Conservation (phyloP, 2,888 invertebrate genomes). For the Lutraria lutraria region DNA sequence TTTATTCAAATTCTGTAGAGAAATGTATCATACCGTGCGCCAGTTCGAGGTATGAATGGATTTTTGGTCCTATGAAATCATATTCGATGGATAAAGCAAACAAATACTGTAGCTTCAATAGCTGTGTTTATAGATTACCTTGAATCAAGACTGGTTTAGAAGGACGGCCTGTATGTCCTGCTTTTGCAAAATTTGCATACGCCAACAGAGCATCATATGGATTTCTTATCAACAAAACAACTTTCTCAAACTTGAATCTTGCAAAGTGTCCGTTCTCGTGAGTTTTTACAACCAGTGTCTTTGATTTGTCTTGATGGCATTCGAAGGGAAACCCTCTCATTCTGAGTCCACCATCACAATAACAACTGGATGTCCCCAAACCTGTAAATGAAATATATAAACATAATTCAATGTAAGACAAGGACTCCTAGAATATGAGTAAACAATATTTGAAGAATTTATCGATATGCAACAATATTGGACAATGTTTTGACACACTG, state of each 20-base stretch:
- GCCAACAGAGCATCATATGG: slow-evolving; percentile 43
- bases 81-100: no score
- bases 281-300: slow-evolving; percentile 33
- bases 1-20: no score
- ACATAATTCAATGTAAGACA: background rate
- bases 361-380: slow-evolving; percentile 33
- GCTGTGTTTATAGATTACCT: background rate
- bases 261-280: slow-evolving; percentile 11
- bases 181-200: slow-evolving; percentile 32
- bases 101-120: no score
- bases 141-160: slow-evolving; percentile 27
- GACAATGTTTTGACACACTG: no score
- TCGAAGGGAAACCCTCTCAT: slow-evolving; percentile 32
- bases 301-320: background rate
- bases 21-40: no score
- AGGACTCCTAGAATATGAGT: no score
- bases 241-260: slow-evolving; percentile 1
- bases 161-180: slow-evolving; percentile 33
- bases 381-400: slow-evolving; percentile 11
- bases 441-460: no score
- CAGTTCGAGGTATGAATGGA: no score
- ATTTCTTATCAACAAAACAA: slow-evolving; percentile 25
- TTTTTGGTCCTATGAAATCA: no score
- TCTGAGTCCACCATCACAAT: slow-evolving; percentile 23
- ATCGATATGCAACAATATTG: no score